Evolutionary conservation across 1,140 invertebrate species (phyloP), one percentile per base, ranked within the genome.

Genomic region (Gonatopus flavifemur): DNA sequence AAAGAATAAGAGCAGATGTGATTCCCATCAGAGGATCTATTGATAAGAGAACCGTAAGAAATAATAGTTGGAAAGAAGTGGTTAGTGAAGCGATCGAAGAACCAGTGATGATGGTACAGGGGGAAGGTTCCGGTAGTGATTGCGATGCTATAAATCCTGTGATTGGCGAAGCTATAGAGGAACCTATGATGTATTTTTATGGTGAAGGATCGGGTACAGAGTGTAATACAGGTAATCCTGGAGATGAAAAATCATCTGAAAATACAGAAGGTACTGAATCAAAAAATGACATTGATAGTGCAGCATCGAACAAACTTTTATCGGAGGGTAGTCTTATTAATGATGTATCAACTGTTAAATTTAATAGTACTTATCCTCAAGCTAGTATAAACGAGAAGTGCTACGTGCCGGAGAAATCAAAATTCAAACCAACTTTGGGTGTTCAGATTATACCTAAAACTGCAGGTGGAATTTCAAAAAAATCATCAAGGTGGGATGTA

Each of bases 21-120:
- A 59, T 74, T 31, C 66, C 66, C 1, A 65, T 72, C 3, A 58
- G 71, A 35, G 54, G 59, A 0, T 33, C 62, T 0, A 62, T 73
- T 2, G 71, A 76, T 18, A 72, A 76, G 28, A 67, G 66, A 46
- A 33, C 59, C 10, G 44, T 64, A 16, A 49, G 59, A 8, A 52
- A 42, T 38, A 40, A n/a, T 16, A 69, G 69, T 22, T 76, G 70
- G 70, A 49, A 69, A 30, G 71, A 79, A 1, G 80, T 81, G 28
- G 77, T 87, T 18, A 76, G 86, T 36, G 84, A 86, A 61, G 81
- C 80, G 19, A 86, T 91, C 49, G 87, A 89, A 74, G 88, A 91
- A 62, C 86, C 87, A 31, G 66, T 88, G 1, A 83, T 91, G 80
- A 69, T 88, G 58, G 78, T 91, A 3, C 83, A 81, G 45, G 90